Conservation (phyloP, 1,140 invertebrate species). For the Zaprionus ornatus region DNA sequence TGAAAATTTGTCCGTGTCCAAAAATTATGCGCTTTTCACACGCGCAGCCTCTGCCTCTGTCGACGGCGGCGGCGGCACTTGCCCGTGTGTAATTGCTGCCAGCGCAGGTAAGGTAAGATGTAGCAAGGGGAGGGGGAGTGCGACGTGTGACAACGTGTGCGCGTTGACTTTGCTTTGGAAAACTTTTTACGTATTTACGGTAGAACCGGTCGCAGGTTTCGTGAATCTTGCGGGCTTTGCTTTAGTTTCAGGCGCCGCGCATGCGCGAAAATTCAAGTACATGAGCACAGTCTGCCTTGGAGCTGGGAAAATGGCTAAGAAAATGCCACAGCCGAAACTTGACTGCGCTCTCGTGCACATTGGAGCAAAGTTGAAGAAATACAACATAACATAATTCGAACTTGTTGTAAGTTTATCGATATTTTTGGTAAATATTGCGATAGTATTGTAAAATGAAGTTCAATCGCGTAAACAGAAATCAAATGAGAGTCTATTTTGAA, state of each 20-base stretch:
- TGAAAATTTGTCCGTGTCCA: constrained; percentile 83
- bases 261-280: constrained; percentile 39
- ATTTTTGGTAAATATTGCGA: not conserved
- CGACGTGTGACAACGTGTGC: constrained; percentile 53
- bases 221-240: constrained; percentile 36
- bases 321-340: not conserved
- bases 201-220: constrained; percentile 60
- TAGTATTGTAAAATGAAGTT: not conserved
- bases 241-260: constrained; percentile 31
- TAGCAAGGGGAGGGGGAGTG: constrained; percentile 11
- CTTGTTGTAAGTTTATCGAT: not conserved
- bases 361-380: not conserved
- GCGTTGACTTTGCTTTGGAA: constrained; percentile 58
- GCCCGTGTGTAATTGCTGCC: constrained; percentile 61
- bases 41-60: constrained; percentile 41
- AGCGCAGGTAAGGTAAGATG: constrained; percentile 13
- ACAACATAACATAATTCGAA: not conserved
- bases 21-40: constrained; percentile 83
- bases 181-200: constrained; percentile 43
- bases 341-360: not conserved
- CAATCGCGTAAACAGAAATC: not conserved
- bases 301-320: constrained; percentile 5
- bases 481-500: too few relatives aligned
- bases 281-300: not conserved
- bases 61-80: constrained; percentile 38